phyloP scores from a whole-genome alignment of 2,888 invertebrate genomes.

The Mantis religiosa region DNA sequence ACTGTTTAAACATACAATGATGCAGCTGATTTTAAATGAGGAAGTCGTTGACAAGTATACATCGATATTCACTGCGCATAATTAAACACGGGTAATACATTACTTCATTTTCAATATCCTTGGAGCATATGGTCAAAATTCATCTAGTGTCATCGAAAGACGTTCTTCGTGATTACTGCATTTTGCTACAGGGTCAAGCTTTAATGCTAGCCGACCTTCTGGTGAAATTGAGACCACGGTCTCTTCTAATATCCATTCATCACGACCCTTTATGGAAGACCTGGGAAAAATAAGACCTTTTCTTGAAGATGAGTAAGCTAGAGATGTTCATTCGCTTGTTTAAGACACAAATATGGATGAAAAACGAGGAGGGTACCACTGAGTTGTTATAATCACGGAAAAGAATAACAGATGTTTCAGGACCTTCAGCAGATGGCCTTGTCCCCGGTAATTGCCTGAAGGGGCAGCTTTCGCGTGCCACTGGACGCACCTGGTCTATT shows the following conservation, averaged over 20 bases:
- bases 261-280: background rate
- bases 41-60: background rate
- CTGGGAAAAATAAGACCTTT: background rate
- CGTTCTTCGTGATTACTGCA: background rate
- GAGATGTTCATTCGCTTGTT: background rate
- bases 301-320: background rate
- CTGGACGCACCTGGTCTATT: background rate
- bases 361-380: background rate
- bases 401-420: background rate
- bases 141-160: background rate
- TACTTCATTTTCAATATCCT: background rate
- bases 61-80: background rate
- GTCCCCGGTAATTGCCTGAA: background rate
- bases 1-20: background rate
- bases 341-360: background rate
- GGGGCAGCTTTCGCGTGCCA: background rate
- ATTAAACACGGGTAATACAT: too few species aligned
- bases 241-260: background rate
- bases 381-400: background rate
- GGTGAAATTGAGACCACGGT: background rate
- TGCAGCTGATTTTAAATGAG: background rate
- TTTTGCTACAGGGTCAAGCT: background rate
- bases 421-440: background rate
- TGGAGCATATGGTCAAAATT: background rate
- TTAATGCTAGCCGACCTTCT: background rate